Base-by-base conservation (phyloP, 64 coral and sea anemone genomes). In the Cladopsammia gracilis region DNA sequence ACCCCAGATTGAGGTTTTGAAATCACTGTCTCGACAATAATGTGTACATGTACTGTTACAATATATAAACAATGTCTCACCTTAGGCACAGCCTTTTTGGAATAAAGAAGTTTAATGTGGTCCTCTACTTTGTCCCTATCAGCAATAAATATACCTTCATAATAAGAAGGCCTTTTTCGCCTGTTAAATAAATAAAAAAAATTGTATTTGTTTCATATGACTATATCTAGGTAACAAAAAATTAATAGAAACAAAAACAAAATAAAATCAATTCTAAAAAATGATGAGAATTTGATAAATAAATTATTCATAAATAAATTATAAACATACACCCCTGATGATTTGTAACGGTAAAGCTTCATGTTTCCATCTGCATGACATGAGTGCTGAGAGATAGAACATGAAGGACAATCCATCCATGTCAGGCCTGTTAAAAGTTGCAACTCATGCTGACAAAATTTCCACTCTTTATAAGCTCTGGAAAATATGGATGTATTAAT, bases 301-400 rank as follows among this genome's bases (percentile, higher is more conserved):
- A 56, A 56, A 5, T 56, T 56, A 5, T 11, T 56, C 53, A n/a
- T 56, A 56, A 5, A 56, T 56, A 56, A 6, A 56, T 56, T 69
- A 22, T 4, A 44, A 44, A 72, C 25, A 14, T 54, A 56, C 54
- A 20, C 1, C 58, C 53, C 87, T 50, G 70, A 58, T 58, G 53
- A 62, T 16, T 60, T 76, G 25, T 58, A 89, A 62, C 70, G 26
- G 58, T 89, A 77, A 59, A 75, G 47, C 24, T 91, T 91, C 62
- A 91, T 79, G n/a, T 71, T 90, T 25, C 76, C 89, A 83, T 82
- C 77, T 0, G 83, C 64, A 71, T 91, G 89, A 12, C 42, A 77
- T 58, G 77, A 91, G 70, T 91, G 89, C 51, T 91, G 77, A 7
- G 8, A 24, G 43, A 53, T 49, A 2, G 60, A 71, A 70, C 89